These are phyloP conservation scores for Poecile montanus DNA, from an alignment of 2,797 vertebrate genomes.

Conservation along the genomic window DNA sequence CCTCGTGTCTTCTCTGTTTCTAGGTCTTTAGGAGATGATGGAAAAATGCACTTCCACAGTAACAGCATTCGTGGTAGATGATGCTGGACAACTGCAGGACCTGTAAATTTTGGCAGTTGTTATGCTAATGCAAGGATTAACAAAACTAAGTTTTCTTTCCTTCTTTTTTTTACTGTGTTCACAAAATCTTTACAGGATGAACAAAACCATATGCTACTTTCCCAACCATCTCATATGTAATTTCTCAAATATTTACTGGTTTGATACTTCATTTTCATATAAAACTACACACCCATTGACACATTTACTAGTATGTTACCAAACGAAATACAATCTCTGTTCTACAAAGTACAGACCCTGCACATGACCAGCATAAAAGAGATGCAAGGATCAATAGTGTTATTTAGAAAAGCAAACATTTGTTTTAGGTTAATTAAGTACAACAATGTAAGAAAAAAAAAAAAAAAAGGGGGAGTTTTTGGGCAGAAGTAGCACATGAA, in stretches of 20 bases:
- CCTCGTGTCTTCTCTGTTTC: constrained; percentile 88
- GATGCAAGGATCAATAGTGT: neutral
- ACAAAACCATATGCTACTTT: neutral
- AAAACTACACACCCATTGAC: neutral
- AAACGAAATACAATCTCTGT: neutral
- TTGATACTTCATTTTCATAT: neutral
- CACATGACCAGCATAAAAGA: neutral
- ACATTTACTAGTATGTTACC: neutral
- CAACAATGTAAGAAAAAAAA: neutral
- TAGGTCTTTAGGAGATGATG: constrained; percentile 85
- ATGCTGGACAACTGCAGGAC: constrained; percentile 85
- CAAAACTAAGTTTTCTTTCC: neutral
- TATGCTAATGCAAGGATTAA: neutral
- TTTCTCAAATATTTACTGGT: neutral
- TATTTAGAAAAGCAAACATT: neutral
- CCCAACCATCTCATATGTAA: neutral
- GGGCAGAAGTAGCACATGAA: neutral
- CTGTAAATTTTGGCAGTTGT: constrained; percentile 69
- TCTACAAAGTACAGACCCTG: neutral
- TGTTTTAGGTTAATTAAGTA: neutral
- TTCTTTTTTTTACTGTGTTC: neutral
- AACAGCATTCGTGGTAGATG: constrained; percentile 86
- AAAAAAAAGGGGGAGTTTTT: neutral
- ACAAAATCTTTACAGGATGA: neutral
- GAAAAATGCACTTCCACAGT: constrained; percentile 90